phyloP scores from a whole-genome alignment of 35 echinoderm and acorn worm genomes.

The Heliocidaris erythrogramma region DNA sequence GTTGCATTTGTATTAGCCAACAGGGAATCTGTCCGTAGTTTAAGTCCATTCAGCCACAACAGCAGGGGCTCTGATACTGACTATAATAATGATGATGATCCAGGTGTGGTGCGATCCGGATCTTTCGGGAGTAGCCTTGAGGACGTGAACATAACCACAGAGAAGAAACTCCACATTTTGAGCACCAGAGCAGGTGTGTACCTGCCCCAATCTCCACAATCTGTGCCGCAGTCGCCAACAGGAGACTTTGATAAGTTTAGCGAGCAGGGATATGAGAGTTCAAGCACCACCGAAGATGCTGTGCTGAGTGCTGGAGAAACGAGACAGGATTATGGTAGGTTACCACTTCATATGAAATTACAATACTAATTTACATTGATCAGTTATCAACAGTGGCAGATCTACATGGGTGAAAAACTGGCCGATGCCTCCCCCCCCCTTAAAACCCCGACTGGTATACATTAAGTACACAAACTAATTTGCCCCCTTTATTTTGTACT shows the following conservation, averaged over 20 bases:
- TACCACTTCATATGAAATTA: not conserved
- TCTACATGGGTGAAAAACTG: too few species aligned
- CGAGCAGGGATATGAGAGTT: conserved; percentile 43
- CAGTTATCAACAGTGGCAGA: too few species aligned
- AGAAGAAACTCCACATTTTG: conserved; percentile 20
- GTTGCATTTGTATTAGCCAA: not conserved
- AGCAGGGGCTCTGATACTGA: conserved; percentile 31
- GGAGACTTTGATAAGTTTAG: conserved; percentile 22
- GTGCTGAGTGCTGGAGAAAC: not conserved
- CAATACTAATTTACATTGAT: too few species aligned
- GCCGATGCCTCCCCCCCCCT: too few species aligned
- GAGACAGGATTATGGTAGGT: conserved; percentile 20
- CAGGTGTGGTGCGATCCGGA: not conserved
- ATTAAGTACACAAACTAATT: too few species aligned
- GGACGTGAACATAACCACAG: conserved; percentile 21
- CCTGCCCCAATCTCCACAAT: not conserved
- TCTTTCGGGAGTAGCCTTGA: conserved; percentile 14
- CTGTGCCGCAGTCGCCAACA: not conserved
- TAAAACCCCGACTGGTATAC: too few species aligned
- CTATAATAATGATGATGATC: not conserved
- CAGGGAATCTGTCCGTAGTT: conserved; percentile 11
- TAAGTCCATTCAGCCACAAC: not conserved
- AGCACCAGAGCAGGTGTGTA: not conserved
- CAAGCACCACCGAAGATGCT: conserved; percentile 37
- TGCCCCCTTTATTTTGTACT: too few species aligned